These are phyloP conservation scores for Triplophysa siluroides DNA, from an alignment of 2,113 vertebrate genomes.

Conservation along the genomic window DNA sequence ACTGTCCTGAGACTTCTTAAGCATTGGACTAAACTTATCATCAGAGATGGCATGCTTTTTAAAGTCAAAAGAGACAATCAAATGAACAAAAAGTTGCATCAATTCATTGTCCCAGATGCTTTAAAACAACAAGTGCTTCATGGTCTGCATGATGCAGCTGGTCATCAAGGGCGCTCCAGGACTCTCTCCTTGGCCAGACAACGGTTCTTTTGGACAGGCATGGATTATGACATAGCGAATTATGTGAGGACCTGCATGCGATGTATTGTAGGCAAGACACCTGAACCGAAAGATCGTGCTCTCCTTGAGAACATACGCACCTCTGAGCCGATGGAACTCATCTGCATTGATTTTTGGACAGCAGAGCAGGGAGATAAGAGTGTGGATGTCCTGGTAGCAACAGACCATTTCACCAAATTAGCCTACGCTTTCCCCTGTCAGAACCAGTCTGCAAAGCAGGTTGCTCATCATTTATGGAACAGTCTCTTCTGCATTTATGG, in stretches of 20 bases:
- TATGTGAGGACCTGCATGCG: neutral
- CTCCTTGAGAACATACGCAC: neutral
- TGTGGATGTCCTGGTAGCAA: neutral
- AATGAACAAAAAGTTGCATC: neutral
- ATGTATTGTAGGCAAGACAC: neutral
- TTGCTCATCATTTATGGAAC: slow-evolving; percentile 1
- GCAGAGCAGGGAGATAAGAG: too few relatives aligned
- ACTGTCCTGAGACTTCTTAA: neutral
- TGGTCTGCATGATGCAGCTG: neutral
- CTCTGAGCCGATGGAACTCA: neutral
- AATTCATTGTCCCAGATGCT: slow-evolving; percentile 10
- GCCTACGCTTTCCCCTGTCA: neutral
- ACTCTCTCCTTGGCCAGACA: neutral
- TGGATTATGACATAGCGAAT: neutral
- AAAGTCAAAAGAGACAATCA: neutral
- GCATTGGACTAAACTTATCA: slow-evolving; percentile 39
- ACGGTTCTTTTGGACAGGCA: slow-evolving; percentile 3
- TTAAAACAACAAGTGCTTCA: neutral
- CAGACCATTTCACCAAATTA: slow-evolving; percentile 13
- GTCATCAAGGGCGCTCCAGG: neutral
- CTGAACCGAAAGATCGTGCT: neutral
- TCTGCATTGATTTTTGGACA: neutral
- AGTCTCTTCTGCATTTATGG: neutral
- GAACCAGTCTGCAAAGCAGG: slow-evolving; percentile 2
- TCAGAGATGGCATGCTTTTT: slow-evolving; percentile 27